These are phyloP conservation scores for Calosoma granatense DNA, from an alignment of 1,140 invertebrate genomes.

Conservation along the genomic window DNA sequence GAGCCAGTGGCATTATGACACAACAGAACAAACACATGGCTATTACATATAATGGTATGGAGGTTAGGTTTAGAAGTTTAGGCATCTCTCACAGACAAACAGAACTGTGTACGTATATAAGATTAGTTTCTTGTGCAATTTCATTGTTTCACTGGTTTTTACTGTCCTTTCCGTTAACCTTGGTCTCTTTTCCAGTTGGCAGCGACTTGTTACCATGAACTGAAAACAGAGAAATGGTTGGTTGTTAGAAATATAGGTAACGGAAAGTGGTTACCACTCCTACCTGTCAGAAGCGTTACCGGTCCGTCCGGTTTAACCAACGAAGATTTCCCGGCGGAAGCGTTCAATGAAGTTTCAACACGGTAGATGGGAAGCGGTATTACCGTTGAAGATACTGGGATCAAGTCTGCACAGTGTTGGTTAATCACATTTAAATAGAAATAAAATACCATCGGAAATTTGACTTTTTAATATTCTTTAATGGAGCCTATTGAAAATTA, in stretches of 20 bases:
- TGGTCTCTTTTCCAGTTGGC: background rate
- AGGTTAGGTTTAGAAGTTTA: no score
- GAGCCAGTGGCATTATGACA: no score
- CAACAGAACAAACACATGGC: no score
- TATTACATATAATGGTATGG: no score
- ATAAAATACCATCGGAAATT: no score
- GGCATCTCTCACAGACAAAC: no score
- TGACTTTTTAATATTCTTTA: no score
- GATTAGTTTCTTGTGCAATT: background rate
- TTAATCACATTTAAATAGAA: no score
- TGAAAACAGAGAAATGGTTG: background rate
- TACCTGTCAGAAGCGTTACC: slow-evolving; percentile 5
- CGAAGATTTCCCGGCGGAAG: background rate
- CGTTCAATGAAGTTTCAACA: background rate
- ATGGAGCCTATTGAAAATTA: no score
- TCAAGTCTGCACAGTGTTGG: background rate
- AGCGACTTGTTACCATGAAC: background rate
- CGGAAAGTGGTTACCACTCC: slow-evolving; percentile 1
- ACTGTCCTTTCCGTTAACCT: background rate
- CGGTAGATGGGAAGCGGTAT: slow-evolving; percentile 4
- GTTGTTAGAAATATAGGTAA: background rate
- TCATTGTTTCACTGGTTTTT: slow-evolving; percentile 1
- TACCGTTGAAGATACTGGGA: slow-evolving; percentile 1
- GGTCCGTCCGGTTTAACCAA: slow-evolving; percentile 2
- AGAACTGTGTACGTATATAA: no score